A percentile compares a stretch with the other conserved stretches of the same genome.
Conservation (phyloP, 2,888 invertebrate species). For the Drosophila lutescens region DNA sequence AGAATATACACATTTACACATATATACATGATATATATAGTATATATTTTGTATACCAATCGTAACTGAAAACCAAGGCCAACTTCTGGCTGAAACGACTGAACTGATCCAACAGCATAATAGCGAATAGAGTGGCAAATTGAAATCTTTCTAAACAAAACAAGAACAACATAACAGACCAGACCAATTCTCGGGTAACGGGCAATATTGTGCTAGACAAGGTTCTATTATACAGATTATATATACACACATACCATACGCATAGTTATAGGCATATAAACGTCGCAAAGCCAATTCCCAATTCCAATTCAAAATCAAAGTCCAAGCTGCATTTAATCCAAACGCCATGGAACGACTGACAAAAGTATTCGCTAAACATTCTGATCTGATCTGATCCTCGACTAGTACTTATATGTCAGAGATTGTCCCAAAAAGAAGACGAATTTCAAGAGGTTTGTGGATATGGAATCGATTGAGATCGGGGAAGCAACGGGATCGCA, state of each 20-base stretch:
- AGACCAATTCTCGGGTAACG: constrained; percentile 36
- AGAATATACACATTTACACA: constrained; percentile 50
- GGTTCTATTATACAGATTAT: constrained; percentile 35
- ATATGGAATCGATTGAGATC: background rate
- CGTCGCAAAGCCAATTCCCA: constrained; percentile 6
- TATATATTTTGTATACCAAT: constrained; percentile 57
- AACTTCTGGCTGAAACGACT: constrained; percentile 22
- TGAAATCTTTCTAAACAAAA: constrained; percentile 3
- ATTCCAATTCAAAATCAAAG: constrained; percentile 14
- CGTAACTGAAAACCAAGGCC: constrained; percentile 12
- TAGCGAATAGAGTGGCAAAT: constrained; percentile 3
- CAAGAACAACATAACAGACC: background rate
- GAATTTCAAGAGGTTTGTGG: constrained; percentile 5
- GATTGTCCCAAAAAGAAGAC: background rate
- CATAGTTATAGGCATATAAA: constrained; percentile 18
- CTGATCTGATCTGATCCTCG: constrained; percentile 7
- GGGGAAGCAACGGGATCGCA: background rate
- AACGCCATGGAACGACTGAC: constrained; percentile 24
- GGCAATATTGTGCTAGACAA: constrained; percentile 41
- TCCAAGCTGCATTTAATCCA: constrained; percentile 40
- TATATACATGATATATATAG: constrained; percentile 27
- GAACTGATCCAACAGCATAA: constrained; percentile 14
- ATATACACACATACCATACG: constrained; percentile 19
- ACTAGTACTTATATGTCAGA: constrained; percentile 11
- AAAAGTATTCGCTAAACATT: constrained; percentile 31